These are phyloP conservation scores for Drosophila rhopaloa DNA, from an alignment of 1,140 invertebrate species.

Conservation along the genomic window DNA sequence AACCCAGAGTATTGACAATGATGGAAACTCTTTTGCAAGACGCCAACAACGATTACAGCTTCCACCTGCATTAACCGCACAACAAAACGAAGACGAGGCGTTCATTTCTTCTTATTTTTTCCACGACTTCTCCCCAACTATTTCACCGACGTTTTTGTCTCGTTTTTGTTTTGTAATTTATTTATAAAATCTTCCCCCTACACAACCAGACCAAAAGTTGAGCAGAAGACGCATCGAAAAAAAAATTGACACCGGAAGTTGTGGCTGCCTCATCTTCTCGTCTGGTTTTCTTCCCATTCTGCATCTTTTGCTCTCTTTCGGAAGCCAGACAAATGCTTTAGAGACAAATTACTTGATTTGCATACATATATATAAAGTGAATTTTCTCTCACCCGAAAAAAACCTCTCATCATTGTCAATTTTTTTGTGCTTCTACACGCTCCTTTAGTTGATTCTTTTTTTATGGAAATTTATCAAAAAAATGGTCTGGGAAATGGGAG, in stretches of 20 bases:
- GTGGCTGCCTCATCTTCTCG: conserved; percentile 66
- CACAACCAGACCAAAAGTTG: conserved; percentile 45
- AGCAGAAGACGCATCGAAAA: conserved; percentile 47
- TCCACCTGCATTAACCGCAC: conserved; percentile 66
- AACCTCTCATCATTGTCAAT: conserved; percentile 75
- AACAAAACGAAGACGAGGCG: conserved; percentile 52
- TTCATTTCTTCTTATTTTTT: conserved; percentile 24
- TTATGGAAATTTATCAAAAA: conserved; percentile 76
- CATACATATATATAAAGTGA: conserved; percentile 50
- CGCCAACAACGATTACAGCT: conserved; percentile 65
- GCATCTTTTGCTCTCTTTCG: conserved; percentile 36
- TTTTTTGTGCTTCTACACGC: conserved; percentile 51
- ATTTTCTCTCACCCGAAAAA: conserved; percentile 49
- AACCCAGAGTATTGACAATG: conserved; percentile 6
- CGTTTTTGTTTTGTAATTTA: conserved; percentile 64
- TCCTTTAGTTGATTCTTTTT: conserved; percentile 46
- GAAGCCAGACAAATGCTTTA: conserved; percentile 59
- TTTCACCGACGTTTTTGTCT: conserved; percentile 37
- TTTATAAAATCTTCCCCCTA: conserved; percentile 77
- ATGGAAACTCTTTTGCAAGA: conserved; percentile 78
- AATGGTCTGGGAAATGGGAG: conserved; percentile 4
- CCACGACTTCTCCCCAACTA: conserved; percentile 40
- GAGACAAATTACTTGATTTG: conserved; percentile 82
- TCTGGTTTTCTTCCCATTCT: conserved; percentile 10
- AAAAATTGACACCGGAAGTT: conserved; percentile 75